phyloP scores from a whole-genome alignment of 2,797 vertebrate species.

The Poecile montanus region DNA sequence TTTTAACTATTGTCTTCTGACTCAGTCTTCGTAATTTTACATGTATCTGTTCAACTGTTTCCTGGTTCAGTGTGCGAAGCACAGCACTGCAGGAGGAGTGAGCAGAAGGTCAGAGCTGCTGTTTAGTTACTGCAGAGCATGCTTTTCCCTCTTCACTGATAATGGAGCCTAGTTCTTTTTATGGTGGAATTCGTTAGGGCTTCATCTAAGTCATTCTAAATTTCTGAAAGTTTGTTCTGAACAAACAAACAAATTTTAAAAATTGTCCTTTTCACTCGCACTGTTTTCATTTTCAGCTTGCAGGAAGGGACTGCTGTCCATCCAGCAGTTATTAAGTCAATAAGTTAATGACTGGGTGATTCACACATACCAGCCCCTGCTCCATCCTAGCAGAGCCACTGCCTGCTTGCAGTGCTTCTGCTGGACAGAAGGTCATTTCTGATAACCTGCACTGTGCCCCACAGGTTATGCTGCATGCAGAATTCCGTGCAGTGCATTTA shows the following conservation, averaged over 20 bases:
- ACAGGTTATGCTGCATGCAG: neutral
- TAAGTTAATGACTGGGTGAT: neutral
- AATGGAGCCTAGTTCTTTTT: neutral
- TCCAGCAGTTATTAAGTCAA: neutral
- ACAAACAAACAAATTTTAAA: too few relatives aligned
- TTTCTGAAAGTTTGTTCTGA: neutral
- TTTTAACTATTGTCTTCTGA: constrained; percentile 44
- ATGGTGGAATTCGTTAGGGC: neutral
- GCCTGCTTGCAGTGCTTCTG: neutral
- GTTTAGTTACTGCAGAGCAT: neutral
- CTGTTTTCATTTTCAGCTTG: neutral
- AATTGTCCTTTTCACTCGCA: neutral
- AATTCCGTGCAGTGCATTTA: neutral
- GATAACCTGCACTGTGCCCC: neutral
- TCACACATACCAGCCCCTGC: neutral
- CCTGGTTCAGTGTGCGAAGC: neutral
- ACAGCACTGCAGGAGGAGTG: neutral
- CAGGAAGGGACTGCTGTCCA: neutral
- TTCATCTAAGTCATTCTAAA: neutral
- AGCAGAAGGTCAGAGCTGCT: constrained; percentile 1
- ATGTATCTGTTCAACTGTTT: constrained; percentile 14
- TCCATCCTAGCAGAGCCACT: neutral
- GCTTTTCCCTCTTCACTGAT: neutral
- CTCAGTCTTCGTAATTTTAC: constrained; percentile 9
- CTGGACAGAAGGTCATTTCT: neutral